Evolutionary conservation across 2,113 vertebrate species (phyloP).

Genomic region (Spheniscus mendiculus): DNA sequence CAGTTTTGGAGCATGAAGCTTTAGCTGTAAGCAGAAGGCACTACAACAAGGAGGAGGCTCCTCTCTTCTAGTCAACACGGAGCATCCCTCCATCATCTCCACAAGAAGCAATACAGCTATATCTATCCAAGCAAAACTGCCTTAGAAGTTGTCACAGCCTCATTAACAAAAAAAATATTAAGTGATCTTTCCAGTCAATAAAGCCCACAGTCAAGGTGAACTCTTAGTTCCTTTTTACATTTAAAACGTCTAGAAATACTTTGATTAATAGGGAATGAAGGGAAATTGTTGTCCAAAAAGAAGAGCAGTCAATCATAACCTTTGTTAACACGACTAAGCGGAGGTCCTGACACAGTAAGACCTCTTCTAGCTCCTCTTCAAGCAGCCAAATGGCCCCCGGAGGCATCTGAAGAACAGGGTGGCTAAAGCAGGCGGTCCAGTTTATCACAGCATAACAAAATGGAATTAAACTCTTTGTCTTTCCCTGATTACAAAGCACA

Average conservation of each 20-base stretch:
- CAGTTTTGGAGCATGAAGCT: not conserved
- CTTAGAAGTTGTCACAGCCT: not conserved
- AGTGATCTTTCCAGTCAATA: not conserved
- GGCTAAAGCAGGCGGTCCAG: not conserved
- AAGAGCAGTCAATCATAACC: not conserved
- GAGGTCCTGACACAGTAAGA: not conserved
- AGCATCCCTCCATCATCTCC: not conserved
- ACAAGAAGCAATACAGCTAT: not conserved
- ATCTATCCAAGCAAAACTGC: not conserved
- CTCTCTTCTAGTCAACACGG: not conserved
- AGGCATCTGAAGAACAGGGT: not conserved
- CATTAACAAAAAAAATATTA: not conserved
- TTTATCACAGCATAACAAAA: slow-evolving; percentile 24
- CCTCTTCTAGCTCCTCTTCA: not conserved
- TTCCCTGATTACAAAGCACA: not conserved
- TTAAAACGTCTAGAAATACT: not conserved
- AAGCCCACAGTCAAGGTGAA: not conserved
- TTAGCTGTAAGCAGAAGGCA: not conserved
- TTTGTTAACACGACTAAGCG: not conserved
- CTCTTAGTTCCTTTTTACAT: not conserved
- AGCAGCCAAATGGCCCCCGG: not conserved
- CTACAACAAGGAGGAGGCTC: not conserved
- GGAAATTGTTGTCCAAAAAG: not conserved
- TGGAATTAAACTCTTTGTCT: not conserved
- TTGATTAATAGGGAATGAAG: not conserved